Conservation (phyloP, 2,113 vertebrate genomes). For the Xyliphius kryptos region DNA sequence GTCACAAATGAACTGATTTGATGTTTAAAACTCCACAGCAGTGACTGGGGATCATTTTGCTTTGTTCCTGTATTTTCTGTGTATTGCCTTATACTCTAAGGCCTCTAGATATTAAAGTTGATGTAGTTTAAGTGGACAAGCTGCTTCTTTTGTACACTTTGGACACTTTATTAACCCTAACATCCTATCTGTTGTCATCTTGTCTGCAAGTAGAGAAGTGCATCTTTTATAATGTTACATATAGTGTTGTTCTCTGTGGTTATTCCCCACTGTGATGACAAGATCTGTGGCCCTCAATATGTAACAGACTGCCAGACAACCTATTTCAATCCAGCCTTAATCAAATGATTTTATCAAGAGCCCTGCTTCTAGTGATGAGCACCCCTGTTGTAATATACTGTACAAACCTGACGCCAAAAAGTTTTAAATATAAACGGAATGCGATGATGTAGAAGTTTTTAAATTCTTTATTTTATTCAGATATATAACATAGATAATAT, state of each 20-base stretch:
- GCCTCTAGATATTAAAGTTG: not conserved
- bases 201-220: slow-evolving; percentile 3
- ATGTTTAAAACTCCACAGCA: too few relatives aligned
- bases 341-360: slow-evolving; percentile 5
- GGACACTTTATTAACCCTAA: slow-evolving; percentile 19
- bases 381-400: not conserved
- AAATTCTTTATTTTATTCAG: too few relatives aligned
- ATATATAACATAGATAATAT: too few relatives aligned
- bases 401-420: slow-evolving; percentile 11
- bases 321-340: slow-evolving; percentile 19
- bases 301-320: slow-evolving; percentile 17
- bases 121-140: slow-evolving; percentile 1
- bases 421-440: too few relatives aligned
- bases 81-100: not conserved
- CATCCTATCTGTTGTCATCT: not conserved
- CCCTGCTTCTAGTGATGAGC: slow-evolving; percentile 1
- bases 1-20: too few relatives aligned
- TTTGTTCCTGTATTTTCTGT: too few relatives aligned
- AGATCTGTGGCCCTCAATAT: slow-evolving; percentile 16
- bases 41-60: too few relatives aligned
- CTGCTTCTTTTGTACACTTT: slow-evolving; percentile 10
- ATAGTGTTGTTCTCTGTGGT: slow-evolving; percentile 14
- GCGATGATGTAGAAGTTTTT: too few relatives aligned
- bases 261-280: slow-evolving; percentile 21
- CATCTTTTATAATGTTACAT: not conserved